These are phyloP conservation scores for Steinernema hermaphroditum DNA, from an alignment of 2,888 invertebrate genomes.

Conservation along the genomic window DNA sequence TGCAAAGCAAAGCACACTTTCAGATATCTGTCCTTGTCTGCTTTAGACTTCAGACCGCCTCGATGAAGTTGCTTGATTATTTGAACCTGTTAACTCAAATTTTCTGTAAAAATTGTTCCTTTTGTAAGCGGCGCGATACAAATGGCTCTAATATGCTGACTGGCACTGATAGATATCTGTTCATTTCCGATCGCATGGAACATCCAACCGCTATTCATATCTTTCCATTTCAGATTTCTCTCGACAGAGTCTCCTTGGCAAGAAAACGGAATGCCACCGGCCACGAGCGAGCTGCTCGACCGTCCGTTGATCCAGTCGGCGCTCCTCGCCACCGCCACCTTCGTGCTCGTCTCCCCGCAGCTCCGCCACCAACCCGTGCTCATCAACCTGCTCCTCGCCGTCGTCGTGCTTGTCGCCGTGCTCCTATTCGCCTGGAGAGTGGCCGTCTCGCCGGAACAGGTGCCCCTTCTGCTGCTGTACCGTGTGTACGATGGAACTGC, in stretches of 20 bases:
- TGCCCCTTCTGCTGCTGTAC: constrained; percentile 32
- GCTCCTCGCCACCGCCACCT: constrained; percentile 25
- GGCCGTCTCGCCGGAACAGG: background rate
- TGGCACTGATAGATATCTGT: too few species aligned
- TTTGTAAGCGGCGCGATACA: background rate
- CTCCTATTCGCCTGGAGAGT: constrained; percentile 21
- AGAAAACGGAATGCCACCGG: background rate
- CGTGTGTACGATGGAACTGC: constrained; percentile 39
- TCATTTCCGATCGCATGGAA: background rate
- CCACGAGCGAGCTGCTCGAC: constrained; percentile 26
- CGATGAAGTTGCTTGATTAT: background rate
- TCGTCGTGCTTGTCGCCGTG: constrained; percentile 32
- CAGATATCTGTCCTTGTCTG: background rate
- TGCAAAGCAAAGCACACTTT: too few species aligned
- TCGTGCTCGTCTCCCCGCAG: constrained; percentile 9
- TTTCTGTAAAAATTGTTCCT: too few species aligned
- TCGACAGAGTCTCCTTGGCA: background rate
- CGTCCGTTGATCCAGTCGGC: constrained; percentile 29
- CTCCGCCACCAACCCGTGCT: background rate
- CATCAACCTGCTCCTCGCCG: constrained; percentile 22
- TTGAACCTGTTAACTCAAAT: background rate
- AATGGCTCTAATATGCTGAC: background rate
- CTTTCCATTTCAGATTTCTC: background rate
- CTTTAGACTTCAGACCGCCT: background rate
- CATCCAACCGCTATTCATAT: background rate